Evolutionary conservation across 2,888 invertebrate genomes (phyloP), one percentile per base, ranked within the genome.

Genomic region (Meiosimyza platycephala): DNA sequence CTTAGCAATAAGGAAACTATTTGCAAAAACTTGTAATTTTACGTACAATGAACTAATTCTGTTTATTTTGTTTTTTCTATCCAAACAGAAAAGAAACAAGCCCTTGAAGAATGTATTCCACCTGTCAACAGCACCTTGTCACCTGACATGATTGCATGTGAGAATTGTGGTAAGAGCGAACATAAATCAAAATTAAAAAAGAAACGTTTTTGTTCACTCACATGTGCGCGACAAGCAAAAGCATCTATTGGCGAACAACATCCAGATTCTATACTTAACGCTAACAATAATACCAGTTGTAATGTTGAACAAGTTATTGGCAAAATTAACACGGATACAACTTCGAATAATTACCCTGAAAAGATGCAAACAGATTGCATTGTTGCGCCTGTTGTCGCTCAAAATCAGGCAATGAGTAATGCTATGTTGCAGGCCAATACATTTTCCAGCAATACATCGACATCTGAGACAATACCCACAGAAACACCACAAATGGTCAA

Each of bases 151-250:
- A 80, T 85, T 15, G 83, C 85, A 78, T 95, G 95, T 82, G 94
- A 95, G 84, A 90, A 90, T 75, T 95, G 95, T 67, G 93, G 93
- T 50, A 93, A 91, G 78, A 85, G 90, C 18, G 92, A 91, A 80
- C 87, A 90, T 63, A 89, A 90, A 73, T 85, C 90, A 3, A 92
- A 93, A 82, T 90, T 94, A 80, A 93, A 93, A 84, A 92, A 93
- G 79, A 93, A 93, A 83, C 89, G 93, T 60, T 95, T 93, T 83
- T 95, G 95, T 82, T 93, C 94, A 1, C 89, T 91, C 33, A 88
- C 90, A 18, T 95, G 95, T 87, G 92, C 93, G 3, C 83, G 86
- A 3, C 80, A 82, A 64, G 81, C 86, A 18, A 87, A 86, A 68
- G 92, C 91, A 1, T 78, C 81, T 1, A 73, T 80, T n/a, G 78